Evolutionary conservation across 2,888 invertebrate genomes (phyloP), one percentile per base, ranked within the genome.

Genomic region (Oscheius onirici): DNA sequence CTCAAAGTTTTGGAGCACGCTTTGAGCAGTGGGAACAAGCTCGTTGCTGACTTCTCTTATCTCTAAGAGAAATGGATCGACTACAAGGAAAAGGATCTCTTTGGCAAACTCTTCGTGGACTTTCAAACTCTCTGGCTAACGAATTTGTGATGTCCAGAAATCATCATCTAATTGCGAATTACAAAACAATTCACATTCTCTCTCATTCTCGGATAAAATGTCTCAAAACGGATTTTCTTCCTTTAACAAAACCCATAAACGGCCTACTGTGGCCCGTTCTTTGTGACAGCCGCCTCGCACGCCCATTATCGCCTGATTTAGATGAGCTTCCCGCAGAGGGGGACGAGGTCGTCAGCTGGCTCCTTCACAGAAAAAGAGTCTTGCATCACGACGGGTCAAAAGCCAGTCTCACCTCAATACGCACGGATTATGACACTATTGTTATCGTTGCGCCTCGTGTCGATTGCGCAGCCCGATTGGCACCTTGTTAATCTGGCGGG

Each of bases 291-390:
- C 66, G 66, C 52, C 26, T 28, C 40, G 28, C 66, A 52, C 51
- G 52, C 66, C 66, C 66, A 66, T 66, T 66, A 54, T 66, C 66
- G 54, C 49, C 40, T 66, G 66, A 66, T 66, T 52, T 66, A 66
- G 52, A 28, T 22, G 41, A n/a, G n/a, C 52, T 20, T 46, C 66
- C 66, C 66, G 66, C 54, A 20, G 66, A 10, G 66, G 40, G n/a
- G 52, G 63, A 49, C 46, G 63, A 63, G 63, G 63, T 49, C 63
- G 34, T 60, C 63, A 63, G 63, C 63, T 63, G 63, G 17, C 15
- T 28, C 17, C n/a, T 20, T n/a, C 13, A 24, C 11, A 24, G 20
- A 44, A 61, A 8, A 34, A 34, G 34, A 34, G 8, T 8, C 34
- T 34, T 34, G 34, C 34, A 8, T 61, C 61, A 13, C 34, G 5